Conservation (phyloP, 2,113 vertebrate species). For the Phalacrocorax aristotelis region DNA sequence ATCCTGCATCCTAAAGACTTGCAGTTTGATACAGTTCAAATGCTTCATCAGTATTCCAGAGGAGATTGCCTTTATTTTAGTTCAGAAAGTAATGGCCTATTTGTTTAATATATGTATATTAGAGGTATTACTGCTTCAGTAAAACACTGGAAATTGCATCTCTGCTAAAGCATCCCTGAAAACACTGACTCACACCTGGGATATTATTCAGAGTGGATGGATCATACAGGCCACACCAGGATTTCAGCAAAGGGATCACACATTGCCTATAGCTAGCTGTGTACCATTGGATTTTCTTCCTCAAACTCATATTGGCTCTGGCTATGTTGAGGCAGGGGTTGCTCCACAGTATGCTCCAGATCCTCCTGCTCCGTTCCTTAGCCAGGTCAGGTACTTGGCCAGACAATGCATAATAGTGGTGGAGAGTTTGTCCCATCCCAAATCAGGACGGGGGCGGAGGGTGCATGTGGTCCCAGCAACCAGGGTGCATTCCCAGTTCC, state of each 20-base stretch:
- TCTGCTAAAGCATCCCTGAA: not conserved
- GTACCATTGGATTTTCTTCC: not conserved
- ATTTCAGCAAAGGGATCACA: not conserved
- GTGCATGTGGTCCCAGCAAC: not conserved
- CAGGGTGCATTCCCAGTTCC: not conserved
- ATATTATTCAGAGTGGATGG: not conserved
- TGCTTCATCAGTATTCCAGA: not conserved
- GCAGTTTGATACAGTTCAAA: not conserved
- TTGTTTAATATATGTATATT: not conserved
- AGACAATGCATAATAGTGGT: not conserved
- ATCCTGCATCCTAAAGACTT: not conserved
- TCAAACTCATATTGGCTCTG: not conserved
- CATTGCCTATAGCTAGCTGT: not conserved
- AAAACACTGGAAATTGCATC: not conserved
- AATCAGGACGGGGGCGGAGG: not conserved
- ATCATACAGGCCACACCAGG: not conserved
- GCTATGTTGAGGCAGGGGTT: not conserved
- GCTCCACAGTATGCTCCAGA: not conserved
- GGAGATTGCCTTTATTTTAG: not conserved
- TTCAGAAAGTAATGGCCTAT: not conserved
- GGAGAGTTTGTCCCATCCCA: not conserved
- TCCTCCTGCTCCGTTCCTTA: not conserved
- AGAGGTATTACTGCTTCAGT: not conserved
- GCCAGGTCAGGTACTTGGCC: not conserved
- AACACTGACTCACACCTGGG: not conserved